Evolutionary conservation across 2,113 vertebrate genomes (phyloP).

Genomic region (Sprattus sprattus): DNA sequence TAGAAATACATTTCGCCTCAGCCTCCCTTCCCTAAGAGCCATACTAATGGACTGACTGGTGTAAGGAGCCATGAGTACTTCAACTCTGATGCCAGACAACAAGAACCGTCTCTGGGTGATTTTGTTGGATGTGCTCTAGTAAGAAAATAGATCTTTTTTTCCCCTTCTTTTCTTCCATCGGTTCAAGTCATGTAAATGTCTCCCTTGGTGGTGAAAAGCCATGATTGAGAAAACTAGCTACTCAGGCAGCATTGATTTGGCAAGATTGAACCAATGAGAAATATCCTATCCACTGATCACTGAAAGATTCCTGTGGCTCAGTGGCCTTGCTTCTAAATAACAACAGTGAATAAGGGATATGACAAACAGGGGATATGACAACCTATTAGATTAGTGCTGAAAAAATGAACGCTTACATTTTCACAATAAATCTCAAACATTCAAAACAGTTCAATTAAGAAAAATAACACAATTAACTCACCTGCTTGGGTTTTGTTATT

Average conservation of each 20-base stretch:
- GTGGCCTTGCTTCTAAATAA: not conserved
- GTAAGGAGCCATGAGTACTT: slow-evolving; percentile 1
- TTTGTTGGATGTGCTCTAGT: not conserved
- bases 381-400: not conserved
- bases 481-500: too few species aligned
- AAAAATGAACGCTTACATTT: too few species aligned
- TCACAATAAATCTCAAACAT: too few species aligned
- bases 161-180: not conserved
- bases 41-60: not conserved
- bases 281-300: not conserved
- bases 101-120: not conserved
- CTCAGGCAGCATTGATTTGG: not conserved
- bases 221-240: not conserved
- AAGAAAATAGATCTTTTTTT: not conserved
- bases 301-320: not conserved
- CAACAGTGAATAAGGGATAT: not conserved
- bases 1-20: not conserved
- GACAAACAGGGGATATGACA: not conserved
- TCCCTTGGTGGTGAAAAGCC: not conserved
- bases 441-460: too few species aligned
- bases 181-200: not conserved
- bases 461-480: too few species aligned
- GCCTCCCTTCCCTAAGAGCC: not conserved
- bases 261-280: not conserved
- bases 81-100: not conserved